These are phyloP conservation scores for Pterocles burchelli DNA, from an alignment of 2,113 vertebrate species.

Conservation along the genomic window DNA sequence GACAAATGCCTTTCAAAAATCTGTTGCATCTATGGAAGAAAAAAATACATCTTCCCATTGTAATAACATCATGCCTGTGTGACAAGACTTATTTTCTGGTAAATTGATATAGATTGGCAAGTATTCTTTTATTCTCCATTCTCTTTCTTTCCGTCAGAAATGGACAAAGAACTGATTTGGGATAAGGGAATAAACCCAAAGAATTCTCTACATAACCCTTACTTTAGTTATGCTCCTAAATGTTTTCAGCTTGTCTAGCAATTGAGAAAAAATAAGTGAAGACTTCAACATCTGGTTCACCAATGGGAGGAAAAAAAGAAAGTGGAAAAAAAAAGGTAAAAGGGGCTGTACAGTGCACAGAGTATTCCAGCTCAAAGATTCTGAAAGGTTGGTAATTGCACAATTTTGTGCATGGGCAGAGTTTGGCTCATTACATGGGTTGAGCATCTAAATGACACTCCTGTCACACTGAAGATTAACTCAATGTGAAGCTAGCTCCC, in stretches of 20 bases:
- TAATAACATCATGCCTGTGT: not conserved
- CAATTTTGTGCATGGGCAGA: not conserved
- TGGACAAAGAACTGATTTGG: not conserved
- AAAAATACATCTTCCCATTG: not conserved
- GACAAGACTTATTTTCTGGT: not conserved
- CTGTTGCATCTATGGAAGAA: not conserved
- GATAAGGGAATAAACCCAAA: not conserved
- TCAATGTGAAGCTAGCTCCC: not conserved
- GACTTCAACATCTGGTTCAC: not conserved
- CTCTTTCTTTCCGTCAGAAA: conserved; percentile 3
- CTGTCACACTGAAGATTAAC: not conserved
- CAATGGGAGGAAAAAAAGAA: not conserved
- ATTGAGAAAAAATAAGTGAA: not conserved
- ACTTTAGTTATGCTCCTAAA: not conserved
- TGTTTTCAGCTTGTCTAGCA: not conserved
- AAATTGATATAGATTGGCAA: not conserved
- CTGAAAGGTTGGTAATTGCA: not conserved
- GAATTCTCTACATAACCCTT: not conserved
- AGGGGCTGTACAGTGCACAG: not conserved
- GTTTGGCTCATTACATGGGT: not conserved
- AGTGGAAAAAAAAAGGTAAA: not conserved
- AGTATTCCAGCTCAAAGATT: not conserved
- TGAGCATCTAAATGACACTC: not conserved
- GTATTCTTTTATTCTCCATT: not conserved
- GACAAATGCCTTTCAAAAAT: conserved; percentile 1